Evolutionary conservation across 2,113 vertebrate species (phyloP).

Genomic region (Trichomycterus rosablanca): DNA sequence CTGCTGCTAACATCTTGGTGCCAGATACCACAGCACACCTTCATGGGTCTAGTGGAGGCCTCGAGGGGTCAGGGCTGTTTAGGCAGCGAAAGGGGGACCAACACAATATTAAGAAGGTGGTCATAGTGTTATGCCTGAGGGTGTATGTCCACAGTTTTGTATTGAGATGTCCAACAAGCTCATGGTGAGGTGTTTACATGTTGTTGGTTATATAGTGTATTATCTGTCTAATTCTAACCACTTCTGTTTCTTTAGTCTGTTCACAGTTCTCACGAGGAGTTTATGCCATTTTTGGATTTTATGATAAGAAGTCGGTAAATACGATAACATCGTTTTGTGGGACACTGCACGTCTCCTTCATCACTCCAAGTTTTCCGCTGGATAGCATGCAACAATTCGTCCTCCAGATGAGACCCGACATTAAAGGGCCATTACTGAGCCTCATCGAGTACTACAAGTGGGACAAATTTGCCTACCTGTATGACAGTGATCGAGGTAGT

Average conservation of each 20-base stretch:
- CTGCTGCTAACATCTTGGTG: no score
- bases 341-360: slow-evolving; percentile 97
- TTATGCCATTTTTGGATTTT: slow-evolving; percentile 99
- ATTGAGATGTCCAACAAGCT: no score
- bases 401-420: slow-evolving; percentile 97
- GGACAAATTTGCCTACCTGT: slow-evolving; percentile 98
- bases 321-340: slow-evolving; percentile 98
- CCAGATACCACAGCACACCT: no score
- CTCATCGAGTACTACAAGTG: slow-evolving; percentile 98
- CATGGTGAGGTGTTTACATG: no score
- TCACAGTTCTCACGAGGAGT: slow-evolving; percentile 99
- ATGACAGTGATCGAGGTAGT: slow-evolving; percentile 97
- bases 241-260: slow-evolving; percentile 75
- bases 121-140: no score
- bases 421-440: slow-evolving; percentile 95
- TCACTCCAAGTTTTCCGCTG: slow-evolving; percentile 96
- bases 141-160: no score
- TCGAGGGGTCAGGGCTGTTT: no score
- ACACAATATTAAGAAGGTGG: no score
- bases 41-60: no score
- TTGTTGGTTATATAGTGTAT: no score
- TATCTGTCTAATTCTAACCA: no score
- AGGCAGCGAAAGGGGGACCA: no score
- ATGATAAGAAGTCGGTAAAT: slow-evolving; percentile 99
- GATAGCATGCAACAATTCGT: slow-evolving; percentile 95